A percentile compares a stretch with the other conserved stretches of the same genome.
phyloP scores from a whole-genome alignment of 2,797 vertebrate species.

The Rhodeus uyekii region DNA sequence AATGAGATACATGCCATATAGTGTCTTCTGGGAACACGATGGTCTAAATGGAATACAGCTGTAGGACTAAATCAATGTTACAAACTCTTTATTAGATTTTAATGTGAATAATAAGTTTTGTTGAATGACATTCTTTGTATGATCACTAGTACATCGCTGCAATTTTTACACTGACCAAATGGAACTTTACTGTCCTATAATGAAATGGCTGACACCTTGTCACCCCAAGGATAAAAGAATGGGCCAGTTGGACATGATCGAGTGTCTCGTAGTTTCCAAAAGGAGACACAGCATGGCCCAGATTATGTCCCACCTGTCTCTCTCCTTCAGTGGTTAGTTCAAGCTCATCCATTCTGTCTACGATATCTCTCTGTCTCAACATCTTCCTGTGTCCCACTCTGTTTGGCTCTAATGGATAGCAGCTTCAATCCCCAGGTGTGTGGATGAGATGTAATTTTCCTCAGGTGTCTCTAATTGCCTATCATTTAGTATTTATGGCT shows the following conservation, averaged over 20 bases:
- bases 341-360: slow-evolving; percentile 19
- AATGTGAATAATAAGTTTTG: neutral
- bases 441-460: slow-evolving; percentile 66
- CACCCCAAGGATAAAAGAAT: slow-evolving; percentile 28
- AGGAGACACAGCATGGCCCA: slow-evolving; percentile 18
- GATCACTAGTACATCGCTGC: neutral
- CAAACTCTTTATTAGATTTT: neutral
- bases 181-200: slow-evolving; percentile 23
- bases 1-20: slow-evolving; percentile 65
- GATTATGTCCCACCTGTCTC: slow-evolving; percentile 13
- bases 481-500: slow-evolving; percentile 75
- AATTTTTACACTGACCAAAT: neutral
- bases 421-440: slow-evolving; percentile 64
- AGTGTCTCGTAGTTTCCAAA: slow-evolving; percentile 34
- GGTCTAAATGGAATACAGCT: slow-evolving; percentile 50
- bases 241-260: slow-evolving; percentile 22
- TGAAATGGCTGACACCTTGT: slow-evolving; percentile 28
- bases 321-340: slow-evolving; percentile 12
- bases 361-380: slow-evolving; percentile 40
- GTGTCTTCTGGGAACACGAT: slow-evolving; percentile 60
- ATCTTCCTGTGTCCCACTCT: slow-evolving; percentile 33
- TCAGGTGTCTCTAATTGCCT: slow-evolving; percentile 76
- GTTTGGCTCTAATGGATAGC: slow-evolving; percentile 56
- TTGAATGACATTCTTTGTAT: neutral
- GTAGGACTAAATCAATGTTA: slow-evolving; percentile 62